These are phyloP conservation scores for Distichodus sexfasciatus DNA, from an alignment of 2,797 vertebrate species.

Conservation along the genomic window DNA sequence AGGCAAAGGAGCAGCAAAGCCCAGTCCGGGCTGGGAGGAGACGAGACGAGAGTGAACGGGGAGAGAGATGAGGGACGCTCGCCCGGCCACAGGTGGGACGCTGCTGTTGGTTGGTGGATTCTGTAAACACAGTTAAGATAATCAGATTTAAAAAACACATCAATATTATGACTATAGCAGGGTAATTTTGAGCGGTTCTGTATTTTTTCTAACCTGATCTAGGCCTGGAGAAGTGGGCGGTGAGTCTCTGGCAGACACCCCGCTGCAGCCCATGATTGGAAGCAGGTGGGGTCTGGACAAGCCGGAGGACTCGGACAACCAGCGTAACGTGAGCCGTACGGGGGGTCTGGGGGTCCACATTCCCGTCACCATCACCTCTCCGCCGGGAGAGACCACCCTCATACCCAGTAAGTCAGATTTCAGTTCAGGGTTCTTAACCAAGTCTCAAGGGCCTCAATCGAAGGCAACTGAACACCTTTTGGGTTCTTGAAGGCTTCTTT, in stretches of 20 bases:
- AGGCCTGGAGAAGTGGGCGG: constrained; percentile 75
- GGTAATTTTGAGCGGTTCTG: neutral
- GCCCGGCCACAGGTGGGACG: constrained; percentile 73
- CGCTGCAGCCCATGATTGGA: constrained; percentile 71
- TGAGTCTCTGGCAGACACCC: constrained; percentile 57
- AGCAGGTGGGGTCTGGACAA: constrained; percentile 76
- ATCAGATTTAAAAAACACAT: neutral
- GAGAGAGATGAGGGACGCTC: constrained; percentile 69
- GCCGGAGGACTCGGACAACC: constrained; percentile 88
- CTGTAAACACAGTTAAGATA: no score
- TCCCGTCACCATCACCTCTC: constrained; percentile 81
- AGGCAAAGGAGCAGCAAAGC: constrained; percentile 70
- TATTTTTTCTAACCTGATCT: neutral
- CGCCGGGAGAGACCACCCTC: constrained; percentile 78
- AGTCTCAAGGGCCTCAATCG: no score
- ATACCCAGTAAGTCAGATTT: constrained; percentile 64
- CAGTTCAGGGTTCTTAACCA: no score
- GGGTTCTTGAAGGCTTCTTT: no score
- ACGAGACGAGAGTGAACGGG: constrained; percentile 66
- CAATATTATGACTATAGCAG: neutral
- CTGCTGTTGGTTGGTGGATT: neutral
- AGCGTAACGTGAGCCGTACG: constrained; percentile 82
- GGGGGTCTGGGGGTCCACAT: constrained; percentile 72
- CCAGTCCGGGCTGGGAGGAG: constrained; percentile 65
- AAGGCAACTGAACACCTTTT: no score